phyloP scores from a whole-genome alignment of 2,888 invertebrate genomes.

The Drosophila peninsularis region DNA sequence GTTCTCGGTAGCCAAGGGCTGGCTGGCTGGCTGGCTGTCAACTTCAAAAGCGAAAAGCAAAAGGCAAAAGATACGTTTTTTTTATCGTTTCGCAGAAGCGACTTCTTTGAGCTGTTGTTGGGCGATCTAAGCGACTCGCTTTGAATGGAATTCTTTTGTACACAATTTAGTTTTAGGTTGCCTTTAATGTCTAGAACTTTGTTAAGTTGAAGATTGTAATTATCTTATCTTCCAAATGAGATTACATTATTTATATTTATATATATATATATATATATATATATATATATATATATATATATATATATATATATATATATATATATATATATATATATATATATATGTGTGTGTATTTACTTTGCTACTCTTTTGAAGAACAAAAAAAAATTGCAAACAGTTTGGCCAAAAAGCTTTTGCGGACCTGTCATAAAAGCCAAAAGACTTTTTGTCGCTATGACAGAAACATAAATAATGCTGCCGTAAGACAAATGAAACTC shows the following conservation, averaged over 20 bases:
- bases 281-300: slow-evolving; percentile 11
- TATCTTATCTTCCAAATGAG: slow-evolving; percentile 49
- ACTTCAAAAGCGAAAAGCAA: slow-evolving; percentile 21
- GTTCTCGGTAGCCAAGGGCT: slow-evolving; percentile 20
- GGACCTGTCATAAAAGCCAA: slow-evolving; percentile 34
- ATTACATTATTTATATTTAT: slow-evolving; percentile 17
- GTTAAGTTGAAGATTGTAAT: slow-evolving; percentile 42
- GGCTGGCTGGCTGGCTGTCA: slow-evolving; percentile 6
- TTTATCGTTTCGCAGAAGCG: slow-evolving; percentile 43
- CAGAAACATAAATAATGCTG: slow-evolving; percentile 57
- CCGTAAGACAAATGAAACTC: slow-evolving; percentile 52
- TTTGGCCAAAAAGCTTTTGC: slow-evolving; percentile 42
- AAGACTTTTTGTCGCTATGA: slow-evolving; percentile 32
- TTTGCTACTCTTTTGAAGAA: slow-evolving; percentile 15
- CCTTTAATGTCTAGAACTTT: slow-evolving; percentile 24
- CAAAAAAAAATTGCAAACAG: slow-evolving; percentile 23
- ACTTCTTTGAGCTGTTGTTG: neutral
- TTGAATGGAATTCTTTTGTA: slow-evolving; percentile 41
- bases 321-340: slow-evolving; percentile 4
- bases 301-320: slow-evolving; percentile 7
- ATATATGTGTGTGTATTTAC: slow-evolving; percentile 4
- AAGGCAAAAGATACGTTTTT: slow-evolving; percentile 28
- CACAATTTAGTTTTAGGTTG: slow-evolving; percentile 10
- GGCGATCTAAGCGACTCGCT: slow-evolving; percentile 19
- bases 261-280: slow-evolving; percentile 7